These are phyloP conservation scores for Pterocles gutturalis DNA, from an alignment of 2,113 vertebrate genomes.

Conservation along the genomic window DNA sequence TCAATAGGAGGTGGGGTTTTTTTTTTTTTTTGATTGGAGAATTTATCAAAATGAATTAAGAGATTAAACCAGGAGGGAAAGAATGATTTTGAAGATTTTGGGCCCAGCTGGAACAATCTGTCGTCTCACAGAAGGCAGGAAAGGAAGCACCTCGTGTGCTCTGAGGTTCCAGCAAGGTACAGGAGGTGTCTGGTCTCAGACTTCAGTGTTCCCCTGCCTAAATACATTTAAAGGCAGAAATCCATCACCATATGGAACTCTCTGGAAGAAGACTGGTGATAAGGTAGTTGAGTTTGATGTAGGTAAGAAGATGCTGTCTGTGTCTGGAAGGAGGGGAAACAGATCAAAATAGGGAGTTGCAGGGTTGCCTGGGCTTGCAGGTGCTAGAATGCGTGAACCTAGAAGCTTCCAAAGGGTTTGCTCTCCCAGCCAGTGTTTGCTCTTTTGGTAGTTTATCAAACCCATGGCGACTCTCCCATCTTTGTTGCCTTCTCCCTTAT, in stretches of 20 bases:
- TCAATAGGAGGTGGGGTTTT: neutral
- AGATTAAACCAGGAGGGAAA: neutral
- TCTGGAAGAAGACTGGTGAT: neutral
- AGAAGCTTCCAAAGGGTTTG: neutral
- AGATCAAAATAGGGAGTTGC: neutral
- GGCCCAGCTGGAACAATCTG: neutral
- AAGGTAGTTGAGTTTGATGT: neutral
- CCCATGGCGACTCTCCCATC: neutral
- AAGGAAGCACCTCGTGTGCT: neutral
- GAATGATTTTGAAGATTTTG: neutral
- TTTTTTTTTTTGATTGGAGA: neutral
- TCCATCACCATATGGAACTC: neutral
- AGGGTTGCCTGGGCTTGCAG: neutral
- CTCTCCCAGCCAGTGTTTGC: neutral
- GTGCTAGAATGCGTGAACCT: neutral
- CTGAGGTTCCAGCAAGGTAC: neutral
- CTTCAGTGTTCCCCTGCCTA: neutral
- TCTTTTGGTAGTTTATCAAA: neutral
- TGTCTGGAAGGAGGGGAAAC: neutral
- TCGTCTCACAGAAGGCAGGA: neutral
- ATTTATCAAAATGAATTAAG: neutral
- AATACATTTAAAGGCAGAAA: neutral
- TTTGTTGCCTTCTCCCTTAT: neutral
- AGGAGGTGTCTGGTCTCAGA: neutral
- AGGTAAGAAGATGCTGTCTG: neutral